Evolutionary conservation across 2,888 invertebrate species (phyloP).

Genomic region (Pollenia griseotomentosa): DNA sequence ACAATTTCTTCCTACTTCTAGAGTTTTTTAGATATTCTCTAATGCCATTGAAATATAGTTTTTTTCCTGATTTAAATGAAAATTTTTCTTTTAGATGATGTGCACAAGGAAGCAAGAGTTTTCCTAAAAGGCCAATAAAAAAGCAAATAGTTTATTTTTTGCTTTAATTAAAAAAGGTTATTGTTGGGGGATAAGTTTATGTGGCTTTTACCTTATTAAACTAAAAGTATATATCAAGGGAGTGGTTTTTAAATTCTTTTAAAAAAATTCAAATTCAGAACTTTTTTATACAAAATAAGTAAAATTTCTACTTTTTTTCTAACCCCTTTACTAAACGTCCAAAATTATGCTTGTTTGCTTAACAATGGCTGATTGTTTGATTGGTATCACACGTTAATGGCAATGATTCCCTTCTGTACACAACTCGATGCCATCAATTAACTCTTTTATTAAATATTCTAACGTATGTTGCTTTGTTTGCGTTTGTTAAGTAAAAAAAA

Average conservation of each 20-base stretch:
- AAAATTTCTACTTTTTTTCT: neutral
- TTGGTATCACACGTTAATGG: neutral
- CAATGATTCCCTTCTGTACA: neutral
- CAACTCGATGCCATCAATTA: conserved; percentile 55
- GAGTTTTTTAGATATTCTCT: neutral
- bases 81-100: neutral
- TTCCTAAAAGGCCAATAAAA: conserved; percentile 59
- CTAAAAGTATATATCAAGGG: neutral
- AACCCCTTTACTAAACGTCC: neutral
- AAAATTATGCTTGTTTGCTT: neutral
- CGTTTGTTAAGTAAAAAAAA: conserved; percentile 1
- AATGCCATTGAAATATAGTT: neutral
- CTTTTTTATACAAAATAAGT: no score
- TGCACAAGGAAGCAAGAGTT: conserved; percentile 34
- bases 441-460: conserved; percentile 59
- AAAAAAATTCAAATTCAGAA: no score
- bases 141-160: conserved; percentile 35
- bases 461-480: conserved; percentile 17
- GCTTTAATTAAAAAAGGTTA: conserved; percentile 58
- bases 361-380: neutral
- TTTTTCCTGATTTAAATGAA: neutral
- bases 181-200: conserved; percentile 18
- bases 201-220: neutral
- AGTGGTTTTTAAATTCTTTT: neutral
- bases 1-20: conserved; percentile 24